Conservation (phyloP, 2,888 invertebrate genomes). For the Zaprionus obscuricornis region DNA sequence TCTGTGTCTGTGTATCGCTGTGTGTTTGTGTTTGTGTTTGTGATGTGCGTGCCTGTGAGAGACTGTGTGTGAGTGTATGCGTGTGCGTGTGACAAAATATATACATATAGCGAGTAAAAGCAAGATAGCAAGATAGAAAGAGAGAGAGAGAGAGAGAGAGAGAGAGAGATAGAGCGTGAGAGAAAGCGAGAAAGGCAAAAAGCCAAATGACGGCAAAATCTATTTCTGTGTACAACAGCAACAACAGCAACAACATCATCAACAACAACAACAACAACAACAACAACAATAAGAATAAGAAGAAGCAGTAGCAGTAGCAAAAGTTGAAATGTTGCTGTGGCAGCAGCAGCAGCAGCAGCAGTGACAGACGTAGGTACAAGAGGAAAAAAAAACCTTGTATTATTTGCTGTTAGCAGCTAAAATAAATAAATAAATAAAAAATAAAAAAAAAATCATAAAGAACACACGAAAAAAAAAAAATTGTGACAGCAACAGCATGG, state of each 20-base stretch:
- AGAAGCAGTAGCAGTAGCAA: background rate
- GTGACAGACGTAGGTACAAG: too few relatives aligned
- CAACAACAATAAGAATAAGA: background rate
- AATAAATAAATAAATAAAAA: conserved; percentile 38
- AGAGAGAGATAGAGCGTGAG: conserved; percentile 5
- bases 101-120: too few relatives aligned
- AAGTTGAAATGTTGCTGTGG: background rate
- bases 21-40: conserved; percentile 7
- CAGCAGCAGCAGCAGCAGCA: too few relatives aligned
- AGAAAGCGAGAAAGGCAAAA: conserved; percentile 13
- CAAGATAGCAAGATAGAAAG: conserved; percentile 25
- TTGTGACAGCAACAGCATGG: conserved; percentile 40
- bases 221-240: conserved; percentile 11
- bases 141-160: background rate
- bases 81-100: too few relatives aligned
- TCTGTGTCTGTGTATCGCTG: conserved; percentile 6
- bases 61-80: too few relatives aligned
- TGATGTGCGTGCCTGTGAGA: too few relatives aligned
- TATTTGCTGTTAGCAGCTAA: conserved; percentile 47
- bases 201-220: conserved; percentile 46
- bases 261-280: background rate
- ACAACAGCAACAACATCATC: conserved; percentile 12
- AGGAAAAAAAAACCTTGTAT: too few relatives aligned
- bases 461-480: conserved; percentile 16
- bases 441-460: conserved; percentile 28